Percentiles rank a stretch among this genome's conserved stretches.
Evolutionary conservation across 2,113 vertebrate genomes (phyloP).

Genomic region (Rynchops niger): DNA sequence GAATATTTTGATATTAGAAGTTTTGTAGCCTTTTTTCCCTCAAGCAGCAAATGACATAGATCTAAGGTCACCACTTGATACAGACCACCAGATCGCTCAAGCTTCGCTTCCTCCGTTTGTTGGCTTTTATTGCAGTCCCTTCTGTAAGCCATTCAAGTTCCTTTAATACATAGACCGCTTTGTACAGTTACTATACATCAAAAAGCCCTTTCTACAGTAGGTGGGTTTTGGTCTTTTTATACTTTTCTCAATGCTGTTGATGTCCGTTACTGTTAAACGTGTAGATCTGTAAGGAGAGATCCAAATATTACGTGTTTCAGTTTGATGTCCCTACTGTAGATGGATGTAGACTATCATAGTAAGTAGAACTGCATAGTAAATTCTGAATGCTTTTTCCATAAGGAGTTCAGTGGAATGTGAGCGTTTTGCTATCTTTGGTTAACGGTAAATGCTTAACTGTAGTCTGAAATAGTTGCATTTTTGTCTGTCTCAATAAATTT

Average conservation of each 20-base stretch:
- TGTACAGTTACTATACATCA: constrained; percentile 71
- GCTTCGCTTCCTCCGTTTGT: constrained; percentile 39
- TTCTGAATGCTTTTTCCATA: constrained; percentile 80
- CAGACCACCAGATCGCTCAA: neutral
- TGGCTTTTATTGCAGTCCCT: constrained; percentile 41
- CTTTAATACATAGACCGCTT: constrained; percentile 58
- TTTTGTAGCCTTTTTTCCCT: constrained; percentile 44
- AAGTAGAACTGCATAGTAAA: constrained; percentile 74
- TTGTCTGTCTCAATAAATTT: constrained; percentile 85
- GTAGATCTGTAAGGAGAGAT: constrained; percentile 71
- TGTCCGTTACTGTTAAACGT: constrained; percentile 71
- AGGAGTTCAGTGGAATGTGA: constrained; percentile 80
- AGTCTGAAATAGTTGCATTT: constrained; percentile 80
- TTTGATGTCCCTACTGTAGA: constrained; percentile 78
- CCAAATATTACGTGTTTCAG: constrained; percentile 73
- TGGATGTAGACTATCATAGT: constrained; percentile 71
- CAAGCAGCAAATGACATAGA: constrained; percentile 6
- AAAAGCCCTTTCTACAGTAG: constrained; percentile 78
- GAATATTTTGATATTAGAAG: constrained; percentile 60
- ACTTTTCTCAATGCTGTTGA: constrained; percentile 78
- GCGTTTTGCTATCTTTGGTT: constrained; percentile 75
- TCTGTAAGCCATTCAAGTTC: constrained; percentile 21
- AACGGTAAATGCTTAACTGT: constrained; percentile 78
- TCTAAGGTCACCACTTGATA: constrained; percentile 1
- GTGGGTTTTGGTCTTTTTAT: constrained; percentile 81